These are phyloP conservation scores for Aegotheles bennettii DNA, from an alignment of 2,113 vertebrate species.

Conservation along the genomic window DNA sequence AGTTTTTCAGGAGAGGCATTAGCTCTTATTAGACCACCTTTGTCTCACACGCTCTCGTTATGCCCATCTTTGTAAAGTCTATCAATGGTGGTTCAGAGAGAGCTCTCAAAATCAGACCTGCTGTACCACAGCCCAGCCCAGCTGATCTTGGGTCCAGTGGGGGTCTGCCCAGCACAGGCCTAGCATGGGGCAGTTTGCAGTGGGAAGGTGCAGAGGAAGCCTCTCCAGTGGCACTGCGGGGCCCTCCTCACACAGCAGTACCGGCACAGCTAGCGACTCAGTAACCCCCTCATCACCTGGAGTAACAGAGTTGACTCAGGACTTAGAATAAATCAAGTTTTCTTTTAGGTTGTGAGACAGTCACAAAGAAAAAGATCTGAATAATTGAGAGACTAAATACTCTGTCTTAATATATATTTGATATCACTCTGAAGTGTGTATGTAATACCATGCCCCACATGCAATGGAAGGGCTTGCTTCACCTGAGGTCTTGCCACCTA, in stretches of 20 bases:
- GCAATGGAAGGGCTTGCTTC: not conserved
- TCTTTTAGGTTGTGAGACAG: not conserved
- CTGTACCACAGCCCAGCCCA: not conserved
- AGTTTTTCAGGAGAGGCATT: not conserved
- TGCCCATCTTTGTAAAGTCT: not conserved
- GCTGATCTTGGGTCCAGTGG: rapidly evolving
- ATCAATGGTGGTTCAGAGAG: not conserved
- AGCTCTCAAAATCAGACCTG: not conserved
- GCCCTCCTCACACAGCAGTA: not conserved
- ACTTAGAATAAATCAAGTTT: not conserved
- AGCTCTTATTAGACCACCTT: not conserved
- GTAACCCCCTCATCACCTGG: not conserved
- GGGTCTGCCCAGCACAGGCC: not conserved
- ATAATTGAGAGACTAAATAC: not conserved
- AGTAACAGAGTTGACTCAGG: not conserved
- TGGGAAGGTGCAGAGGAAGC: not conserved
- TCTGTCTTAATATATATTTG: not conserved
- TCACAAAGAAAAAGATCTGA: not conserved
- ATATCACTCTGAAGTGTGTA: not conserved
- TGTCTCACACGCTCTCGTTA: rapidly evolving
- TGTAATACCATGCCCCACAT: not conserved
- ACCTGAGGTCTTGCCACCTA: not conserved
- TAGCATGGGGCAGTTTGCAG: rapidly evolving
- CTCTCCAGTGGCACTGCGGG: rapidly evolving
- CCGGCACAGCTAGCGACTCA: not conserved